Percentiles rank a stretch among this genome's conserved stretches.
phyloP scores from a whole-genome alignment of 2,797 vertebrate species.

The Anguilla megastoma region DNA sequence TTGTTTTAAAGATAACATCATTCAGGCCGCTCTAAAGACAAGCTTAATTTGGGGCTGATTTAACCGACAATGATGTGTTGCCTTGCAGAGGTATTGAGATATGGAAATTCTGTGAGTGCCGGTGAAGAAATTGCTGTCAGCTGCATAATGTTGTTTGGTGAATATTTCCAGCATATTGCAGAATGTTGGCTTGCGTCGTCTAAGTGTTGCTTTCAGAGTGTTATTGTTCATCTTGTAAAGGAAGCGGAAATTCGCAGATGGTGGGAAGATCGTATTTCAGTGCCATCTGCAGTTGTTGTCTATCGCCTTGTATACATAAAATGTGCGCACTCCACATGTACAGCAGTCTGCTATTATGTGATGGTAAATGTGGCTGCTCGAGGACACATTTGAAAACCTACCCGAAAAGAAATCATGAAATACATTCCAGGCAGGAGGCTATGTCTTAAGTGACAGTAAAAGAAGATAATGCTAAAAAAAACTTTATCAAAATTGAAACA shows the following conservation, averaged over 20 bases:
- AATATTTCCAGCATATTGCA: conserved; percentile 24
- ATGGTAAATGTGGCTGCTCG: neutral
- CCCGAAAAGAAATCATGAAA: neutral
- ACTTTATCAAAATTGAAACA: neutral
- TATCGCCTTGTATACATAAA: neutral
- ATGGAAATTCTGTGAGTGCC: conserved; percentile 27
- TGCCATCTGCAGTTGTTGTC: conserved; percentile 19
- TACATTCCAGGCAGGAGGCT: neutral
- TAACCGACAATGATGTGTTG: conserved; percentile 38
- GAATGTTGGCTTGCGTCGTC: neutral
- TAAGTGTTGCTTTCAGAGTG: neutral
- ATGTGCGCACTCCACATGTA: neutral
- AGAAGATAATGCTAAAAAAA: neutral
- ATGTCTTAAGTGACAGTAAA: neutral
- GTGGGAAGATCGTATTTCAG: neutral
- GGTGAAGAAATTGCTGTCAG: conserved; percentile 18
- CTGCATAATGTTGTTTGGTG: conserved; percentile 10
- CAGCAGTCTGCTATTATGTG: neutral
- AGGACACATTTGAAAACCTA: neutral
- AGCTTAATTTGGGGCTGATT: conserved; percentile 51
- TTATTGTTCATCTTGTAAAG: conserved; percentile 7
- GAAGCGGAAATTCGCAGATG: conserved; percentile 6
- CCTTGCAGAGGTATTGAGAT: conserved; percentile 36
- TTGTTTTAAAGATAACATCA: conserved; percentile 59
- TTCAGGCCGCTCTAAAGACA: conserved; percentile 51